Evolutionary conservation across 92 coral and sea anemone genomes (phyloP).

Genomic region (Virgularia gustaviana): DNA sequence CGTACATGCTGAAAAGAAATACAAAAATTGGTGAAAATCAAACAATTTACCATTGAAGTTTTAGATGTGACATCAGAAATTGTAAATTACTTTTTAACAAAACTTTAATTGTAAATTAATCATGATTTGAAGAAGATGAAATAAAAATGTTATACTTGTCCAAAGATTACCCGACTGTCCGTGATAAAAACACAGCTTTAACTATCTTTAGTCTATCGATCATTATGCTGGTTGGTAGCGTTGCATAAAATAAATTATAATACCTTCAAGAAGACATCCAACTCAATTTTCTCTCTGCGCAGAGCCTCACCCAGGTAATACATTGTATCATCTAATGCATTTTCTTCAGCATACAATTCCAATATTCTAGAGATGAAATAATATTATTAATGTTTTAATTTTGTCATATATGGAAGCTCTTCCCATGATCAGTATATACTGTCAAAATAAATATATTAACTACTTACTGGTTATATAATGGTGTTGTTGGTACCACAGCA

Average conservation of each 20-base stretch:
- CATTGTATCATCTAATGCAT: conserved; percentile 90
- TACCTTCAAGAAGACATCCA: conserved; percentile 90
- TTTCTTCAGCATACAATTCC: conserved; percentile 89
- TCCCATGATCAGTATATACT: not conserved
- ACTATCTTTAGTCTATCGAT: no score
- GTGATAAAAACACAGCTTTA: no score
- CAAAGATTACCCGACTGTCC: no score
- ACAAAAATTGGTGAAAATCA: no score
- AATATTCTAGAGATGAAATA: conserved; percentile 58
- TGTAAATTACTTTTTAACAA: no score
- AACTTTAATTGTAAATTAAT: no score
- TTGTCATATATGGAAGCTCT: not conserved
- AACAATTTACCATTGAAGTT: no score
- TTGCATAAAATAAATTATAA: not conserved
- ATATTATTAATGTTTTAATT: not conserved
- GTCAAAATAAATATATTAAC: not conserved
- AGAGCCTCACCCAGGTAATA: conserved; percentile 88
- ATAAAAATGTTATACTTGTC: no score
- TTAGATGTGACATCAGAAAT: no score
- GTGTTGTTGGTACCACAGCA: conserved; percentile 91
- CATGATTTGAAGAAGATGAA: no score
- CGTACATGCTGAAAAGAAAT: conserved; percentile 65
- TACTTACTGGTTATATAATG: conserved; percentile 90
- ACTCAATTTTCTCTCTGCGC: conserved; percentile 80
- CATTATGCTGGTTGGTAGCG: no score